A percentile compares a stretch with the other conserved stretches of the same genome.
Evolutionary conservation across 2,888 invertebrate species (phyloP).

Genomic region (Cephus spinipes): DNA sequence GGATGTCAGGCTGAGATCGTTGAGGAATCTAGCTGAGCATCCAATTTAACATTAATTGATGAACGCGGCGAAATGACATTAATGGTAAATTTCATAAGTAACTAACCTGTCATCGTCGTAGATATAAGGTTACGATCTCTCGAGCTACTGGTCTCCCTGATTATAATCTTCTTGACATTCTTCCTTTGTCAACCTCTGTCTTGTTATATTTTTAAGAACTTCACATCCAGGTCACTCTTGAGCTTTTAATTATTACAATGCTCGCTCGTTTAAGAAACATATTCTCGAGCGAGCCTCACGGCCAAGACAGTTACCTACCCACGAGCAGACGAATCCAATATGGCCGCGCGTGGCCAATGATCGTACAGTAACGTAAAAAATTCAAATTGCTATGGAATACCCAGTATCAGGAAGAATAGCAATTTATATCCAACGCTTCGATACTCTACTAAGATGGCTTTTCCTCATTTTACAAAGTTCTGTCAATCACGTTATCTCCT

Average conservation of each 20-base stretch:
- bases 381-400: neutral
- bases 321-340: neutral
- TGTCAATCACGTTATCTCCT: neutral
- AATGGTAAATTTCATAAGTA: constrained; percentile 28
- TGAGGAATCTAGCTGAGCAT: constrained; percentile 18
- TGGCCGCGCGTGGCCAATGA: neutral
- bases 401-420: neutral
- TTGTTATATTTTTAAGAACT: neutral
- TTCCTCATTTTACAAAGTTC: neutral
- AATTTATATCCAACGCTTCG: neutral
- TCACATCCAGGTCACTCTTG: neutral
- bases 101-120: neutral
- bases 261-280: neutral
- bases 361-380: neutral
- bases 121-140: neutral
- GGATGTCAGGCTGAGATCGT: constrained; percentile 21
- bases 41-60: constrained; percentile 36
- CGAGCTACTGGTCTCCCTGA: neutral
- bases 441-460: neutral
- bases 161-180: neutral
- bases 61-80: constrained; percentile 23
- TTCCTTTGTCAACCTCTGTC: neutral
- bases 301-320: too few relatives aligned
- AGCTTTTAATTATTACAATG: neutral
- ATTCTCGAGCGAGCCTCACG: neutral